phyloP scores from a whole-genome alignment of 2,113 vertebrate genomes.

The Dicerorhinus sumatrensis region DNA sequence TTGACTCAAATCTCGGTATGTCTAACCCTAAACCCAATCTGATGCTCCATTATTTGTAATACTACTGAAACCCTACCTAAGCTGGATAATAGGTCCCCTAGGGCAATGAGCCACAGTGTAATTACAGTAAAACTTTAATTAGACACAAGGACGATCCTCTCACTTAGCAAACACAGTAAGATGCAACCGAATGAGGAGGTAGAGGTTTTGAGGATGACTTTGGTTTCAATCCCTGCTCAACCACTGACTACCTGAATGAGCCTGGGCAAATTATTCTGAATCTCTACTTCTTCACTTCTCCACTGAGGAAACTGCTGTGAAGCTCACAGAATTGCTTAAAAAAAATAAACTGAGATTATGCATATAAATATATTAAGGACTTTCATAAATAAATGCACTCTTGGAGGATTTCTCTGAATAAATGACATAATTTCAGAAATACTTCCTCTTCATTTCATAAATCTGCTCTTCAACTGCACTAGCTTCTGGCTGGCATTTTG shows the following conservation, averaged over 20 bases:
- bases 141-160: background rate
- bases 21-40: background rate
- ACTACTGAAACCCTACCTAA: background rate
- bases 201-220: background rate
- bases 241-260: background rate
- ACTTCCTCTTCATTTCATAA: background rate
- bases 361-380: background rate
- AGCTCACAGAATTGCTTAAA: background rate
- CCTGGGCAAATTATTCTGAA: background rate
- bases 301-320: background rate
- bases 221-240: background rate
- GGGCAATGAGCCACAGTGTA: background rate
- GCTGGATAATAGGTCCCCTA: background rate
- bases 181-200: rapidly evolving
- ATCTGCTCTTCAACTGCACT: background rate
- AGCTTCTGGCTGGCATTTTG: background rate
- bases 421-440: background rate
- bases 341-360: background rate
- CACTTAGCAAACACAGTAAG: background rate
- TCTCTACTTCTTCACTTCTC: background rate
- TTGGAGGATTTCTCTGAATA: background rate
- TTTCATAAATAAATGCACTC: background rate
- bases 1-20: background rate
- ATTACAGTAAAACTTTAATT: background rate
- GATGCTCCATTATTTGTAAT: background rate